Evolutionary conservation across 1,140 invertebrate genomes (phyloP), one percentile per base, ranked within the genome.

Genomic region (Whitmania pigra): DNA sequence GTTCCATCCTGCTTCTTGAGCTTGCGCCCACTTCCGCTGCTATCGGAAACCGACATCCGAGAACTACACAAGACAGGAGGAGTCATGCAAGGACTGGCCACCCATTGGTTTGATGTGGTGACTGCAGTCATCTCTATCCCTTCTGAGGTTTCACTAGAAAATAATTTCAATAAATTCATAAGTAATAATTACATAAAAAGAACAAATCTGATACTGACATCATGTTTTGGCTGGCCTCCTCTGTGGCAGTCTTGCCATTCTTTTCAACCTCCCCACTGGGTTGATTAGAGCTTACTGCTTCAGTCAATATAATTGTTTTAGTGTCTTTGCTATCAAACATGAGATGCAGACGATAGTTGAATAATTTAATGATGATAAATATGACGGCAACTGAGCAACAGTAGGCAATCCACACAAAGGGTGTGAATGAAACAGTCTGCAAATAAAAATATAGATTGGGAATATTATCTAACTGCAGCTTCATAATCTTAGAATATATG

Each of bases 291-390:
- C 43, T 49, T 49, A 49, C 15, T 71, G 31, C 13, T 60, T 72
- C 71, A 25, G 31, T 3, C 49, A 22, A 43, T 31, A 43, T 40
- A 43, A 29, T 66, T 22, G 53, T 63, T 63, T 63, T 63, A 25
- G 57, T 63, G 20, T 63, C 57, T 63, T 63, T 89, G 18, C 92
- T 95, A 82, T 99, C 95, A 84, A 97, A 99, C 82, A 98, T 89
- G 76, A 89, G 88, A 82, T 99, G 96, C 53, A 99, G 85, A 54
- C 89, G 88, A 82, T 90, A 88, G 84, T 98, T 98, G 72, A 92
- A 83, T 67, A 91, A 80, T 84, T 99, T 98, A 67, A 97, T 86
- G 53, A 86, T 81, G 22, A 88, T 85, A 81, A 97, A 93, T 29
- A 93, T 82, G 69, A 90, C 77, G 31, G 88, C 88, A 68, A 97